Conservation (phyloP, 2,888 invertebrate species). For the Timema podura region DNA sequence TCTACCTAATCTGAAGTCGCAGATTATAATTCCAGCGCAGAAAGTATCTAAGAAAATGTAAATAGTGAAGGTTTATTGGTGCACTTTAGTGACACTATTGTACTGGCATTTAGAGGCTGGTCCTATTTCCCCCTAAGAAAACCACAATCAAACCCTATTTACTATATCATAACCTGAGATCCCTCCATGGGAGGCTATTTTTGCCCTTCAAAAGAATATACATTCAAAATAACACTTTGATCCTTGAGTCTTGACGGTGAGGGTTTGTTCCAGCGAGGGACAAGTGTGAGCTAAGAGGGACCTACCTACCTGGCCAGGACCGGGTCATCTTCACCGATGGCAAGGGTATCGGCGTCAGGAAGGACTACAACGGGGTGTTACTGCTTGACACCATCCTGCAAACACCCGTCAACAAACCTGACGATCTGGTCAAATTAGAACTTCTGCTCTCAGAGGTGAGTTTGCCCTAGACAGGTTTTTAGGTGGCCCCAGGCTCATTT, state of each 20-base stretch:
- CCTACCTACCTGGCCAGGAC: slow-evolving; percentile 57
- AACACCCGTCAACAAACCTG: slow-evolving; percentile 69
- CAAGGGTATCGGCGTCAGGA: slow-evolving; percentile 74
- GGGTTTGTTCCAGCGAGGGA: slow-evolving; percentile 53
- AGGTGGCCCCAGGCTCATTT: slow-evolving; percentile 32
- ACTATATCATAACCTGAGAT: too few relatives aligned
- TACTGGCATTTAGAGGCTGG: too few relatives aligned
- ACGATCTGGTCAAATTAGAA: slow-evolving; percentile 78
- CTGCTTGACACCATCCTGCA: slow-evolving; percentile 86
- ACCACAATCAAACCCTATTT: too few relatives aligned
- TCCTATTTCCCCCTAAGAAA: too few relatives aligned
- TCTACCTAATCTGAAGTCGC: too few relatives aligned
- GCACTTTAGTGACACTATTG: too few relatives aligned
- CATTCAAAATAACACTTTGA: too few relatives aligned
- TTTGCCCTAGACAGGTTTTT: neutral
- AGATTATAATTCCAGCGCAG: too few relatives aligned
- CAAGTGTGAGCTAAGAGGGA: slow-evolving; percentile 41
- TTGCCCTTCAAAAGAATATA: too few relatives aligned
- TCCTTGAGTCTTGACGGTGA: slow-evolving; percentile 18
- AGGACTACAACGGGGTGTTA: slow-evolving; percentile 87
- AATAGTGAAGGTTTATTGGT: too few relatives aligned
- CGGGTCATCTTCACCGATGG: slow-evolving; percentile 81
- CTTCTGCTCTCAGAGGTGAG: slow-evolving; percentile 79
- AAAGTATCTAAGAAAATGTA: too few relatives aligned
- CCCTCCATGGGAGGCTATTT: too few relatives aligned